These are phyloP conservation scores for Drosophila malerkotliana DNA, from an alignment of 1,140 invertebrate species.

Conservation along the genomic window DNA sequence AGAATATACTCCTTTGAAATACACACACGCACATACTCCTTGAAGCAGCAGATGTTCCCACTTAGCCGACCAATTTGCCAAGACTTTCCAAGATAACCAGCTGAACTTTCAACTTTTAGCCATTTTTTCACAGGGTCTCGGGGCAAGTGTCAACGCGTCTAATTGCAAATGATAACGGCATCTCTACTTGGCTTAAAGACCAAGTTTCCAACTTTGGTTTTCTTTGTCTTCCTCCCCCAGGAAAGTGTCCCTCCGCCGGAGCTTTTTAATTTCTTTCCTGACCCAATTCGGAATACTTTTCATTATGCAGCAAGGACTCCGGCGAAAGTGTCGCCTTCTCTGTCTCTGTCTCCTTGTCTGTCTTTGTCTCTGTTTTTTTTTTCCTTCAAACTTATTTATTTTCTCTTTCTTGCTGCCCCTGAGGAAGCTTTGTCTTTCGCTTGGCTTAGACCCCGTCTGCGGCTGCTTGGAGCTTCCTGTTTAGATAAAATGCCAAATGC, in stretches of 20 bases:
- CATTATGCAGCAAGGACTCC: constrained; percentile 56
- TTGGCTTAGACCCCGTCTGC: constrained; percentile 22
- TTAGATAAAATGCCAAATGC: constrained; percentile 77
- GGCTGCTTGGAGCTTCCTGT: constrained; percentile 54
- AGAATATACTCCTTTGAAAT: constrained; percentile 5
- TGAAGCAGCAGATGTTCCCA: constrained; percentile 50
- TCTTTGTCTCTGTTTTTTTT: constrained; percentile 8
- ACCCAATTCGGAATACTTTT: constrained; percentile 70
- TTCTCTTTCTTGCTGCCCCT: neutral
- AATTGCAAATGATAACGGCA: constrained; percentile 73
- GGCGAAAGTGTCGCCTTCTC: constrained; percentile 67
- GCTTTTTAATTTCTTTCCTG: constrained; percentile 67
- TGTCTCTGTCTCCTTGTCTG: constrained; percentile 27
- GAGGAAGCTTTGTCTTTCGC: constrained; percentile 19
- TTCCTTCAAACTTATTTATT: neutral
- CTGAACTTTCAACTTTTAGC: constrained; percentile 41
- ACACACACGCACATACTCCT: neutral
- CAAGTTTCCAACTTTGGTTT: constrained; percentile 34
- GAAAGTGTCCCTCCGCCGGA: constrained; percentile 9
- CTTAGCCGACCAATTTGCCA: constrained; percentile 46
- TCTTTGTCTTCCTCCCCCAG: constrained; percentile 32
- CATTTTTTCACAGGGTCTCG: constrained; percentile 35
- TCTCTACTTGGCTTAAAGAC: constrained; percentile 43
- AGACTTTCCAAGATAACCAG: constrained; percentile 11
- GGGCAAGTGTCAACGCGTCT: constrained; percentile 73